Conservation (phyloP, 2,113 vertebrate species). For the Malaclemys terrapin region DNA sequence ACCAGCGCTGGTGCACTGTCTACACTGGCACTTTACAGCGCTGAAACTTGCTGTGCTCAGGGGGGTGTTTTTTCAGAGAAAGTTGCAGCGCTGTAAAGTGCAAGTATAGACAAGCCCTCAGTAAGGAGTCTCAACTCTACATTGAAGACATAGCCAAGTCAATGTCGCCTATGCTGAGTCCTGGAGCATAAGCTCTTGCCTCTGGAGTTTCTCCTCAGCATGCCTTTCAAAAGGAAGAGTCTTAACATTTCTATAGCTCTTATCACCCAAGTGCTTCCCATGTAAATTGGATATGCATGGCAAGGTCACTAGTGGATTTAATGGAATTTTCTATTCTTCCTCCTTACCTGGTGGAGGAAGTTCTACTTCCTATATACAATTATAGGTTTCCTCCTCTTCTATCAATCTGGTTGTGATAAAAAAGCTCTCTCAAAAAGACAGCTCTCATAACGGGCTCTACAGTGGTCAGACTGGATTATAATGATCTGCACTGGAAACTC, state of each 20-base stretch:
- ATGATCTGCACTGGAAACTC: not conserved
- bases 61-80: no score
- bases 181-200: not conserved
- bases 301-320: not conserved
- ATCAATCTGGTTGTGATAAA: not conserved
- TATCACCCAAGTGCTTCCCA: not conserved
- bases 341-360: fast-evolving
- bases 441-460: not conserved
- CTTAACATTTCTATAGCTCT: not conserved
- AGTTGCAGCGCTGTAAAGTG: no score
- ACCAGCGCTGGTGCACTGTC: no score
- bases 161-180: no score
- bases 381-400: not conserved
- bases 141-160: no score
- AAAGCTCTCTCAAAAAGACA: not conserved
- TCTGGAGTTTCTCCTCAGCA: not conserved
- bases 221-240: not conserved
- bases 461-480: not conserved
- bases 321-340: not conserved
- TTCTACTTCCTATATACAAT: not conserved
- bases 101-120: no score
- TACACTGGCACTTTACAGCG: no score
- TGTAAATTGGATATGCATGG: not conserved
- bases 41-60: no score
- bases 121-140: no score